These are phyloP conservation scores for Hydraecia micacea DNA, from an alignment of 2,888 invertebrate species.

Conservation along the genomic window DNA sequence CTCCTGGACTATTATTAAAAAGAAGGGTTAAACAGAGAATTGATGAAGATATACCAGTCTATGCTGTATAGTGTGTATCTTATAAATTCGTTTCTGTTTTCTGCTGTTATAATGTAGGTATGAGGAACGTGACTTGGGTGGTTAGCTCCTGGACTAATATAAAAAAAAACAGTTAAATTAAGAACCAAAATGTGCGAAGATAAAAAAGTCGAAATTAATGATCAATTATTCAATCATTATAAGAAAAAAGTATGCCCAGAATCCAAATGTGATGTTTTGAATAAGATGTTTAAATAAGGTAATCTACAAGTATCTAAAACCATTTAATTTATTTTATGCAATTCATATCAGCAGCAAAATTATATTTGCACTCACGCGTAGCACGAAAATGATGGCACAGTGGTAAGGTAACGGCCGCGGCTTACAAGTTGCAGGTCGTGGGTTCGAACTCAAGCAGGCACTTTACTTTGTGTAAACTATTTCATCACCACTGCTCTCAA, in stretches of 20 bases:
- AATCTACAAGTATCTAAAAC: not conserved
- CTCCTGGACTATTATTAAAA: too few species aligned
- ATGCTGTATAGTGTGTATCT: not conserved
- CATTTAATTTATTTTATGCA: conserved; percentile 30
- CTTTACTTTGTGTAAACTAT: too few species aligned
- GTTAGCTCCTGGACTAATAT: too few species aligned
- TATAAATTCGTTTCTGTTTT: too few species aligned
- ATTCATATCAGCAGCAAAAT: conserved; percentile 35
- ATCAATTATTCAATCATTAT: not conserved
- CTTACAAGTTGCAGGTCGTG: too few species aligned
- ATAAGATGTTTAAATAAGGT: not conserved
- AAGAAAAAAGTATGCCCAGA: too few species aligned
- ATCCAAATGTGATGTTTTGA: not conserved
- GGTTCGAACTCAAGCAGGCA: too few species aligned
- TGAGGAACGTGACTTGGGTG: too few species aligned
- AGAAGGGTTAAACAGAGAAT: not conserved
- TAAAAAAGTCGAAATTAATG: not conserved
- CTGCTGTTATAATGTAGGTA: too few species aligned
- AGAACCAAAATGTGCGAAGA: not conserved
- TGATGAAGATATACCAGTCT: too few species aligned
- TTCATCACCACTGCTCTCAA: too few species aligned
- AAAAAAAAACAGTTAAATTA: not conserved
- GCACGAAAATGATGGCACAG: conserved; percentile 17
- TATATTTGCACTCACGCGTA: conserved; percentile 44
- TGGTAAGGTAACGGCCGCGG: too few species aligned